Conservation (phyloP, 2,113 vertebrate species). For the Mormyrus lacerda region DNA sequence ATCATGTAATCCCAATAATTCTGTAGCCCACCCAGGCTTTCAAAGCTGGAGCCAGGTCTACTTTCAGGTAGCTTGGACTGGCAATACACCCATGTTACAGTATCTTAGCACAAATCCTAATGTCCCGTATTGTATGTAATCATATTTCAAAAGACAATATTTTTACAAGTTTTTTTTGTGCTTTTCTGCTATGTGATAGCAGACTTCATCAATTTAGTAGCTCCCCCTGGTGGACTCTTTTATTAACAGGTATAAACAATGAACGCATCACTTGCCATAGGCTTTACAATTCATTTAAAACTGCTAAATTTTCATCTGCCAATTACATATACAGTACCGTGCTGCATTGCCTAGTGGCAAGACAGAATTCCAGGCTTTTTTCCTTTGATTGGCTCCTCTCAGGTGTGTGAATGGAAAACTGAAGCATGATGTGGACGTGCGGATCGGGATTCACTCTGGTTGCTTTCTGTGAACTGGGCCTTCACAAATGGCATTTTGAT, state of each 20-base stretch:
- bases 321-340: not conserved
- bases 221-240: not conserved
- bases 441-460: constrained; percentile 65
- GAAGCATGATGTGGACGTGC: constrained; percentile 60
- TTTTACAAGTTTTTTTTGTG: not conserved
- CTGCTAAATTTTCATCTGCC: not conserved
- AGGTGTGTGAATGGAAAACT: constrained; percentile 50
- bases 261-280: not conserved
- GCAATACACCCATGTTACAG: not conserved
- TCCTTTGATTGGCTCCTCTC: not conserved
- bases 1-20: not conserved
- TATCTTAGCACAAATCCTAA: not conserved
- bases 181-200: not conserved
- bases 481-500: constrained; percentile 71
- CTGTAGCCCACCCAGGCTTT: not conserved
- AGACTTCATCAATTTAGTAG: not conserved
- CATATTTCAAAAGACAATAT: not conserved
- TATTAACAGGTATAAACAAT: not conserved
- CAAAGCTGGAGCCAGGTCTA: not conserved
- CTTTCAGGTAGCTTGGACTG: not conserved
- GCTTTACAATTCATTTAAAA: not conserved
- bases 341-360: not conserved
- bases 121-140: not conserved
- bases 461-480: constrained; percentile 62
- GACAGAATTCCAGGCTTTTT: not conserved